A percentile compares a stretch with the other conserved stretches of the same genome.
phyloP scores from a whole-genome alignment of 2,888 invertebrate genomes.

The Aporophyla lueneburgensis region DNA sequence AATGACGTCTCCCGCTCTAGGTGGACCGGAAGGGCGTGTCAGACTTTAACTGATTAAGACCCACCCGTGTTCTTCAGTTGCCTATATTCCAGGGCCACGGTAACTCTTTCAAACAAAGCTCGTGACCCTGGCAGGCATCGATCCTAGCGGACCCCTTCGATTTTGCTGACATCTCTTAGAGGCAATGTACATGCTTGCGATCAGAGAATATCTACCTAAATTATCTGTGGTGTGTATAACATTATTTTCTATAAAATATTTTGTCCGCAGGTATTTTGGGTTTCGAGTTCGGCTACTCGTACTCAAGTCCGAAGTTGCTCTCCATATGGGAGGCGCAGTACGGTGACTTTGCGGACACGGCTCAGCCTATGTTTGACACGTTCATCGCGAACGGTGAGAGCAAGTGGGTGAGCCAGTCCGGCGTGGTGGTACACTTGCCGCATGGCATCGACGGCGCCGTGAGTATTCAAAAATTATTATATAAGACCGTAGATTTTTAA shows the following conservation, averaged over 20 bases:
- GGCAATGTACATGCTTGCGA: background rate
- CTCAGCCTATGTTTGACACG: constrained; percentile 92
- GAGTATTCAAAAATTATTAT: constrained; percentile 76
- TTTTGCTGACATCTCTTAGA: no score
- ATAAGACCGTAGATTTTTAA: no score
- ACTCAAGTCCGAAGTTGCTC: constrained; percentile 93
- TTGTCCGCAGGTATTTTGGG: constrained; percentile 87
- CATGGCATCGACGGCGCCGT: constrained; percentile 95
- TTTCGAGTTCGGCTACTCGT: constrained; percentile 96
- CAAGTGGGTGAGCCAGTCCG: constrained; percentile 96
- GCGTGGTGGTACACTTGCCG: constrained; percentile 94
- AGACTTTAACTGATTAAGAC: no score
- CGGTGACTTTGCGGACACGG: constrained; percentile 95
- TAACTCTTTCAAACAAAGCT: no score
- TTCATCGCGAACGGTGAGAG: constrained; percentile 93
- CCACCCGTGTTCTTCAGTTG: no score
- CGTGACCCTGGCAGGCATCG: no score
- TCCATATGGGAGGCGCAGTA: constrained; percentile 97
- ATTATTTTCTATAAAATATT: background rate
- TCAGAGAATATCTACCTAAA: background rate
- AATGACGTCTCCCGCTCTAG: no score
- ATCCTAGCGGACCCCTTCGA: no score
- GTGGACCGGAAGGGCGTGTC: no score
- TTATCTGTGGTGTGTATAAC: background rate
- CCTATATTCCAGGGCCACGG: no score